Evolutionary conservation across 2,888 invertebrate species (phyloP).

Genomic region (Clusia tigrina): DNA sequence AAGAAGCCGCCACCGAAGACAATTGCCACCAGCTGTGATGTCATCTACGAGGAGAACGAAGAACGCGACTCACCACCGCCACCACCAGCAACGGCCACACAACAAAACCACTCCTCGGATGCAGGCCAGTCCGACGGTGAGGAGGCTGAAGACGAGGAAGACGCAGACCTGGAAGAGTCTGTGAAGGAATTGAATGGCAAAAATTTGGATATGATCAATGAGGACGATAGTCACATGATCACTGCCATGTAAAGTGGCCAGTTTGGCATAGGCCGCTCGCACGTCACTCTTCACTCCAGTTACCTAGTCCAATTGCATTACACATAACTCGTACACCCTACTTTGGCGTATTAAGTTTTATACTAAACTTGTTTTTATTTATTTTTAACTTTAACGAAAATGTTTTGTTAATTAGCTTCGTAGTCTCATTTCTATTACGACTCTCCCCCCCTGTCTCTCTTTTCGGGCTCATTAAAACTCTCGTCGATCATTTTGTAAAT

Average conservation of each 20-base stretch:
- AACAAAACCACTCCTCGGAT: conserved; percentile 10
- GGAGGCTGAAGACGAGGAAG: conserved; percentile 32
- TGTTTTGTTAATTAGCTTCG: conserved; percentile 5
- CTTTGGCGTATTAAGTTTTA: background rate
- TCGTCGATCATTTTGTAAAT: background rate
- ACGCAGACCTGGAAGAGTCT: conserved; percentile 33
- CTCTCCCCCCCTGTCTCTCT: too few species aligned
- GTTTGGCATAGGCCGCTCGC: background rate
- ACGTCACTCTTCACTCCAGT: background rate
- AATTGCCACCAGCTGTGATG: conserved; percentile 63
- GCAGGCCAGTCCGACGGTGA: conserved; percentile 28
- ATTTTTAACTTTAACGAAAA: background rate
- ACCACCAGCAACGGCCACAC: conserved; percentile 31
- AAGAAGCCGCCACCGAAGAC: conserved; percentile 62
- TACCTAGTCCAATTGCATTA: background rate
- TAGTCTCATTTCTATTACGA: background rate
- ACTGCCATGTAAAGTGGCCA: conserved; percentile 50
- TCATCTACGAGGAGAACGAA: conserved; percentile 64
- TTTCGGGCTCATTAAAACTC: too few species aligned
- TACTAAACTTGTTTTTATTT: background rate
- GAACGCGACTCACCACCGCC: conserved; percentile 55
- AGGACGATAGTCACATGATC: conserved; percentile 55
- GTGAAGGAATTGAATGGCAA: conserved; percentile 22
- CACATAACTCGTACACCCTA: background rate
- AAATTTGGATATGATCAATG: conserved; percentile 44